These are phyloP conservation scores for Daphoenositta chrysoptera DNA, from an alignment of 2,113 vertebrate genomes.

Conservation along the genomic window DNA sequence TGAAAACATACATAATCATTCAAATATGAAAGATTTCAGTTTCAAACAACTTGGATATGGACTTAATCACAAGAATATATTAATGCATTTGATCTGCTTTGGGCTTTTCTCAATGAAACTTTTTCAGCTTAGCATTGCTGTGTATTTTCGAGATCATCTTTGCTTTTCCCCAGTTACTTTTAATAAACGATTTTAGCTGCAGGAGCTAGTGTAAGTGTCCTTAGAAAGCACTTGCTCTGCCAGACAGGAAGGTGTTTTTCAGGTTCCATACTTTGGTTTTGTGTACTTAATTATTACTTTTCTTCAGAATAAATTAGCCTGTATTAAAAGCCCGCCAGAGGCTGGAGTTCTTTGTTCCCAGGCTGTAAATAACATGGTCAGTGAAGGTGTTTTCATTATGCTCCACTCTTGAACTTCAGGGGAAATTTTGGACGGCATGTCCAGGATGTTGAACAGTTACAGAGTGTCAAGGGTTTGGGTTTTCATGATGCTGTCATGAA, in stretches of 20 bases:
- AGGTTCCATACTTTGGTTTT: not conserved
- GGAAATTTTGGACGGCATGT: not conserved
- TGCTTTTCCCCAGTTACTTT: not conserved
- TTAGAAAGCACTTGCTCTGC: not conserved
- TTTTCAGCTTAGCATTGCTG: not conserved
- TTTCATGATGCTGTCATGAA: not conserved
- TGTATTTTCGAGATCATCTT: not conserved
- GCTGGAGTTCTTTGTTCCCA: constrained; percentile 13
- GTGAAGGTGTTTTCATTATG: not conserved
- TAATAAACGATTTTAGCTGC: not conserved
- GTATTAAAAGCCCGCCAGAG: not conserved
- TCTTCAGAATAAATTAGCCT: constrained; percentile 17
- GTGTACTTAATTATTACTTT: not conserved
- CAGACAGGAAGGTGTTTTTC: constrained; percentile 15
- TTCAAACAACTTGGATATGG: not conserved
- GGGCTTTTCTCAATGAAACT: not conserved
- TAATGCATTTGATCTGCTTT: not conserved
- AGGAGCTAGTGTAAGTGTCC: not conserved
- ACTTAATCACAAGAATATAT: not conserved
- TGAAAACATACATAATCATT: not conserved
- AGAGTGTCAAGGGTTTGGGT: not conserved
- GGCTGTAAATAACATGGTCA: not conserved
- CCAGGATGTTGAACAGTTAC: not conserved
- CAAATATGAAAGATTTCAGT: not conserved
- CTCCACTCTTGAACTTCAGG: not conserved